These are phyloP conservation scores for Rotaria magnacalcarata DNA, from an alignment of 2,888 invertebrate species.

Conservation along the genomic window DNA sequence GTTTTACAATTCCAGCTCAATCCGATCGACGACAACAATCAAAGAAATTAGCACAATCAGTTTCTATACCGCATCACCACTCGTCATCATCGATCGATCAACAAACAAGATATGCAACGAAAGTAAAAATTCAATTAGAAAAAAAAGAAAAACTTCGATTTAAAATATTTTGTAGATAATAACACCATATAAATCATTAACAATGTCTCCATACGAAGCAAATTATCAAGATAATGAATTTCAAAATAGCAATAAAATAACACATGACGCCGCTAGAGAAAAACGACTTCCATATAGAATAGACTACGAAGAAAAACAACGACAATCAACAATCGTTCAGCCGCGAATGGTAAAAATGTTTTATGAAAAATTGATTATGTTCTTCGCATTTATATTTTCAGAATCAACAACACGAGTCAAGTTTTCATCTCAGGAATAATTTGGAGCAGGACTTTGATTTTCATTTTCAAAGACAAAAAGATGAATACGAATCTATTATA, in stretches of 20 bases:
- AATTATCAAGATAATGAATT: not conserved
- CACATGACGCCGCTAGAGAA: not conserved
- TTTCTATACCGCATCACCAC: not conserved
- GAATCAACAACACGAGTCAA: slow-evolving; percentile 59
- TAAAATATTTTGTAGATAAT: not conserved
- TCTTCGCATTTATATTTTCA: slow-evolving; percentile 47
- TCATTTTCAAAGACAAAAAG: slow-evolving; percentile 56
- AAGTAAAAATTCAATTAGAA: not conserved
- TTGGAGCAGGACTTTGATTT: slow-evolving; percentile 58
- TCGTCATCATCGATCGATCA: not conserved
- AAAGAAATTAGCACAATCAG: not conserved
- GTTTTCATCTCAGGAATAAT: slow-evolving; percentile 57
- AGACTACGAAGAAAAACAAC: not conserved
- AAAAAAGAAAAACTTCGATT: not conserved
- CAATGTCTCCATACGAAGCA: not conserved
- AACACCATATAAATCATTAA: not conserved
- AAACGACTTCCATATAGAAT: not conserved
- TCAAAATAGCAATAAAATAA: not conserved
- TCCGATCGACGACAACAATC: not conserved
- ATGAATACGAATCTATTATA: slow-evolving; percentile 58
- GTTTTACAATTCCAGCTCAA: not conserved
- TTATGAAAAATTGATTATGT: not conserved
- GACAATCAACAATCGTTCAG: not conserved
- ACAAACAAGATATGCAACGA: not conserved
- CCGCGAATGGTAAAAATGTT: not conserved